These are phyloP conservation scores for Xenotilapia leptura DNA, from an alignment of 2,113 vertebrate genomes.

Conservation along the genomic window DNA sequence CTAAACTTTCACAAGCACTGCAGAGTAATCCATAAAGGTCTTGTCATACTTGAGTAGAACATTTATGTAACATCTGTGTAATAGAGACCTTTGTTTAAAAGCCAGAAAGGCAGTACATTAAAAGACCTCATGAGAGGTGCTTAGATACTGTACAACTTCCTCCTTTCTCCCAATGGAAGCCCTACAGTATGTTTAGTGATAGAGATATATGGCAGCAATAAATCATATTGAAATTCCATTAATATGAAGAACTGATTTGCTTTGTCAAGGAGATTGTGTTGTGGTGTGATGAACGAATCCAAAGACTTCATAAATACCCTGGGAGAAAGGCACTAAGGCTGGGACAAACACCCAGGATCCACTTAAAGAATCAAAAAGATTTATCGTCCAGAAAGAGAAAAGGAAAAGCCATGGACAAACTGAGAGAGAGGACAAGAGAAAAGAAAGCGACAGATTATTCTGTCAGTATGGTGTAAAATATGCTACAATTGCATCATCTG, in stretches of 20 bases:
- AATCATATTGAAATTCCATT: slow-evolving; percentile 47
- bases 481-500: not conserved
- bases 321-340: slow-evolving; percentile 7
- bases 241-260: slow-evolving; percentile 41
- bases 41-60: not conserved
- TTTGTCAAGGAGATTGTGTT: slow-evolving; percentile 36
- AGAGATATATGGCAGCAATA: slow-evolving; percentile 20
- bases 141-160: not conserved
- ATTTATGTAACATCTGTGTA: not conserved
- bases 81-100: not conserved
- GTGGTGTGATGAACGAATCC: slow-evolving; percentile 45
- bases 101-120: not conserved
- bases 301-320: slow-evolving; percentile 50
- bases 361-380: slow-evolving; percentile 56
- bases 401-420: not conserved
- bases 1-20: not conserved
- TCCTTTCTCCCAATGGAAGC: not conserved
- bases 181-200: slow-evolving; percentile 24
- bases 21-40: not conserved
- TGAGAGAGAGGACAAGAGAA: not conserved
- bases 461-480: not conserved
- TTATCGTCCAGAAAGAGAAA: slow-evolving; percentile 22
- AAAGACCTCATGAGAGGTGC: not conserved
- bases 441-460: not conserved
- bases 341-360: slow-evolving; percentile 58